Evolutionary conservation across 2,113 vertebrate genomes (phyloP), one percentile per base, ranked within the genome.

Genomic region (Dicaeum eximium): DNA sequence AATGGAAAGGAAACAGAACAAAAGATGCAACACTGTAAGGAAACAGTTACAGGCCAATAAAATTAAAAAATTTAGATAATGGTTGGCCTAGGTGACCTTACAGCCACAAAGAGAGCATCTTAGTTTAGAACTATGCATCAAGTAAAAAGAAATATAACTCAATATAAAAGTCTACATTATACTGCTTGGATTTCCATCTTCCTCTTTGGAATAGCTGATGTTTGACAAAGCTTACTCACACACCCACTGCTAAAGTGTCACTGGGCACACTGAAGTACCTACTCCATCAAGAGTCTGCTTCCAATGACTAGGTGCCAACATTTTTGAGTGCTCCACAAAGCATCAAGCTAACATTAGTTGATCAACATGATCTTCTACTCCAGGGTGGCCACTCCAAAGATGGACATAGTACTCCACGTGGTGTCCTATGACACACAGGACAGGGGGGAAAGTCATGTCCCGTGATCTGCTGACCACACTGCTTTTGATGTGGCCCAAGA

Each of bases 321-420:
- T 4, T 10, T 40, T 23, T 5, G 21, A 80, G 44, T 5, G 19
- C 37, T 73, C 42, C 45, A 50, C 50, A 81, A 73, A 70, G 45
- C n/a, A 48, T 28, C n/a, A 53, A 30, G 44, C 31, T 44, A 69
- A 61, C 8, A 9, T 40, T 71, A 69, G 18, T 65, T 61, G 22
- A 70, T 17, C 37, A 70, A 61, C 22, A 17, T 8, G 7, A 61
- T 22, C 24, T 31, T 38, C 77, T 80, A 40, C 40, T 70, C 37
- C 19, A 40, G n/a, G n/a, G 19, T n/a, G 56, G 15, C 28, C 19
- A 38, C 28, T 70, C 25, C 40, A 42, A 17, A 42, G 35, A n/a
- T 8, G 40, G 57, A 71, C 20, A 28, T 11, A 71, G 42, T 10
- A 54, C 27, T 72, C 10, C 31, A 27, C 0, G 0, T 22, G 42